Evolutionary conservation across 2,888 invertebrate genomes (phyloP).

Genomic region (Acanthopleura granulata): DNA sequence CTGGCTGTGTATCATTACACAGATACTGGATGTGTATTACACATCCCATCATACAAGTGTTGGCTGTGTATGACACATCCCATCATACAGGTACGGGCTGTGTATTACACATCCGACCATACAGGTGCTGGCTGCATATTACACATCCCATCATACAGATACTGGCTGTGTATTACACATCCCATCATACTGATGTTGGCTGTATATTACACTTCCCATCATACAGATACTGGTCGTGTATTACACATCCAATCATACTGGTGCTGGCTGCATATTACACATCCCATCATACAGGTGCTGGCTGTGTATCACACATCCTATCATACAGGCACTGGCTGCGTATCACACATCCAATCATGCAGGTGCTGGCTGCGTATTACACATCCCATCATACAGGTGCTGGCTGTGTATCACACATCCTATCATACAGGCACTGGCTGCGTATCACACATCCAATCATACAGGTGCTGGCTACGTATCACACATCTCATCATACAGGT

Average conservation of each 20-base stretch:
- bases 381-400: neutral
- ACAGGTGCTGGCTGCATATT: constrained; percentile 26
- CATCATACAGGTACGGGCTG: neutral
- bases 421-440: too few species aligned
- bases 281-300: neutral
- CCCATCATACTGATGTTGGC: too few species aligned
- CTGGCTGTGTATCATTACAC: too few species aligned
- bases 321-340: neutral
- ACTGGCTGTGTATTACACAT: too few species aligned
- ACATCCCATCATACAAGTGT: neutral
- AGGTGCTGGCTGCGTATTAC: constrained; percentile 24
- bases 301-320: constrained; percentile 20
- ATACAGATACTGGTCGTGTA: neutral
- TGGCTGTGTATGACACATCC: constrained; percentile 21
- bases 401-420: too few species aligned
- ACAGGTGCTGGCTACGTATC: too few species aligned
- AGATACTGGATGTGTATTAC: too few species aligned
- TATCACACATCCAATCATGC: too few species aligned
- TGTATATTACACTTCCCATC: constrained; percentile 18
- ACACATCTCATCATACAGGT: too few species aligned
- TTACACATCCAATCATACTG: too few species aligned
- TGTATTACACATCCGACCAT: too few species aligned
- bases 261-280: constrained; percentile 23
- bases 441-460: constrained; percentile 10
- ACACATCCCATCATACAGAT: neutral